Percentiles rank a stretch among this genome's conserved stretches.
These are phyloP conservation scores for Ascaphus truei DNA, from an alignment of 2,113 vertebrate genomes.

Conservation along the genomic window DNA sequence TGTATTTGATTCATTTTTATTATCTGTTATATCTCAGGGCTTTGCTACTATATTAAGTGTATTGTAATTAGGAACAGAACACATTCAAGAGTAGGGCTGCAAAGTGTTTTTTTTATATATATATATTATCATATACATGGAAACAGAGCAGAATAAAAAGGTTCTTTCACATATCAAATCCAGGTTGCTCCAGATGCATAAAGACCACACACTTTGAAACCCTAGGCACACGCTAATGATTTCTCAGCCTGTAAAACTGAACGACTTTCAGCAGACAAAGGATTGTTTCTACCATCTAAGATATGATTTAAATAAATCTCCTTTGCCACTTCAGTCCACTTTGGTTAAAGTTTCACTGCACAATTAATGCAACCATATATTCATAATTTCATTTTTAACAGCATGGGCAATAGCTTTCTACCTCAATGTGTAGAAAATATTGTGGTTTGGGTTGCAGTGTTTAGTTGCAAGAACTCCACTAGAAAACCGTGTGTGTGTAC, in stretches of 20 bases:
- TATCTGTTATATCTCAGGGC: slow-evolving; percentile 19
- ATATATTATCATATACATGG: slow-evolving; percentile 3
- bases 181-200: not conserved
- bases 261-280: not conserved
- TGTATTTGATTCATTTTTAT: slow-evolving; percentile 33
- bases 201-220: slow-evolving; percentile 19
- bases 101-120: too few relatives aligned
- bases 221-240: not conserved
- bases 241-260: not conserved
- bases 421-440: too few relatives aligned
- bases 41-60: slow-evolving; percentile 12
- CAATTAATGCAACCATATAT: too few relatives aligned
- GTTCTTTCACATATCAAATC: not conserved
- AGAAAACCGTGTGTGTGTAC: too few relatives aligned
- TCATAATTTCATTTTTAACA: too few relatives aligned
- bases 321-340: not conserved
- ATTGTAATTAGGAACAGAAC: not conserved
- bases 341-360: not conserved
- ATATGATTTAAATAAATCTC: not conserved
- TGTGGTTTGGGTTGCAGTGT: too few relatives aligned
- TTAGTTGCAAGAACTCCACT: too few relatives aligned
- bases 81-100: not conserved
- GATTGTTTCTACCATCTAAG: not conserved
- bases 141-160: not conserved
- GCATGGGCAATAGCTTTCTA: too few relatives aligned